Percentiles rank a stretch among this genome's conserved stretches.
Conservation (phyloP, 37 sponge, comb jelly and placozoan species). For the Oscarella lobularis region DNA sequence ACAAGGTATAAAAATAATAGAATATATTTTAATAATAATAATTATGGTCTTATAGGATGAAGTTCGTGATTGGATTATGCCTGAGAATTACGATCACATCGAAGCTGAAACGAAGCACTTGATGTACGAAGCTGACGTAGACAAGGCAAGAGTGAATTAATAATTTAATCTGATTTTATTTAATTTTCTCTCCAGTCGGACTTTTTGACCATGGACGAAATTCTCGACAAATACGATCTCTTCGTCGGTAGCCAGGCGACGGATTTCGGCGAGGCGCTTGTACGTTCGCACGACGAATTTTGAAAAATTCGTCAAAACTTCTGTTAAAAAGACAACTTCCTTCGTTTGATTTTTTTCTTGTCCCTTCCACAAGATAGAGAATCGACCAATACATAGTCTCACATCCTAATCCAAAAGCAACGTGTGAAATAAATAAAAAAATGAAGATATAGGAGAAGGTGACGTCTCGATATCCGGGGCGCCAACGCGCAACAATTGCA, state of each 20-base stretch:
- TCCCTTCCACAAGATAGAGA: too few species aligned
- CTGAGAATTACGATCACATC: constrained; percentile 55
- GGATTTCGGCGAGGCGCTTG: constrained; percentile 76
- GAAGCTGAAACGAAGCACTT: constrained; percentile 83
- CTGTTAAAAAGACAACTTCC: too few species aligned
- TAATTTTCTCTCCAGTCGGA: not conserved
- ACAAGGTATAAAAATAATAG: too few species aligned
- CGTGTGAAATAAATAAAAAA: too few species aligned
- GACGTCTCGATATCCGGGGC: too few species aligned
- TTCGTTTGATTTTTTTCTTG: too few species aligned
- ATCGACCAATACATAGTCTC: too few species aligned
- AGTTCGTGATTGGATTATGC: constrained; percentile 55
- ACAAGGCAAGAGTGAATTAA: constrained; percentile 30
- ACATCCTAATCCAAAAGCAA: too few species aligned
- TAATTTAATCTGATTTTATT: not conserved
- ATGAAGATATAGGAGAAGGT: too few species aligned
- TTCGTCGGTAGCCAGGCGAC: constrained; percentile 96
- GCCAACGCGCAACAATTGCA: too few species aligned
- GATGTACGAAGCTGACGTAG: constrained; percentile 63
- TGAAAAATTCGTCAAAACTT: too few species aligned
- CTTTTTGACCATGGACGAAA: constrained; percentile 45
- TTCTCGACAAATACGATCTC: constrained; percentile 67
- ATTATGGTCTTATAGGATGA: constrained; percentile 26
- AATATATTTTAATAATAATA: not conserved
- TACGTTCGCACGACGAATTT: constrained; percentile 77